phyloP scores from a whole-genome alignment of 2,888 invertebrate genomes.

The Cerastis leucographa region DNA sequence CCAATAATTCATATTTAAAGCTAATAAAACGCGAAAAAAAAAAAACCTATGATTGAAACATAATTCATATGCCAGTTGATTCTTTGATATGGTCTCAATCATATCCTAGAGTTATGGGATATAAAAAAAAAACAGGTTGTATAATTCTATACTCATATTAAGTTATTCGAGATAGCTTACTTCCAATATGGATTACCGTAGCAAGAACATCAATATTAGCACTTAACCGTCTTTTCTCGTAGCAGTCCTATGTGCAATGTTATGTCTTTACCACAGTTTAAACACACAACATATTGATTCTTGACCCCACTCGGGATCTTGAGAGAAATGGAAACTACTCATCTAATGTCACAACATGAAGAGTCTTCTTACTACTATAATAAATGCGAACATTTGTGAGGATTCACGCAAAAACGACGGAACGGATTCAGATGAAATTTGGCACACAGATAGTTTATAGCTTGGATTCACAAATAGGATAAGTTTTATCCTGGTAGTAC shows the following conservation, averaged over 20 bases:
- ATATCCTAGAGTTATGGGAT: no score
- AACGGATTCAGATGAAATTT: not conserved
- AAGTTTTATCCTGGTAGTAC: not conserved
- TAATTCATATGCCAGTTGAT: no score
- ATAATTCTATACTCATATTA: not conserved
- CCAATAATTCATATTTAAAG: no score
- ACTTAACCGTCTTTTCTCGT: not conserved
- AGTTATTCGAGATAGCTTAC: not conserved
- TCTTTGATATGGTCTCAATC: no score
- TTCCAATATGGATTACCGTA: slow-evolving; percentile 6
- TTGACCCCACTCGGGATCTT: slow-evolving; percentile 49
- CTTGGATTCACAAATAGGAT: not conserved
- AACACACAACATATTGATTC: slow-evolving; percentile 42
- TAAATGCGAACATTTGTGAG: not conserved
- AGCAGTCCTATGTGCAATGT: slow-evolving; percentile 16
- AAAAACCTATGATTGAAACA: no score
- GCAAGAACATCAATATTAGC: not conserved
- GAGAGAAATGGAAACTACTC: slow-evolving; percentile 22
- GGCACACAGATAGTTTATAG: not conserved
- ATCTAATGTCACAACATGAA: slow-evolving; percentile 22
- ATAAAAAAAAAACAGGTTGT: no score
- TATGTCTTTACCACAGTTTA: slow-evolving; percentile 40
- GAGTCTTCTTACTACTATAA: slow-evolving; percentile 10
- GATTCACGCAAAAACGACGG: not conserved
- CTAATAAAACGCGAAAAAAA: no score